phyloP scores from a whole-genome alignment of 2,113 vertebrate species.

The Anguilla japonica region DNA sequence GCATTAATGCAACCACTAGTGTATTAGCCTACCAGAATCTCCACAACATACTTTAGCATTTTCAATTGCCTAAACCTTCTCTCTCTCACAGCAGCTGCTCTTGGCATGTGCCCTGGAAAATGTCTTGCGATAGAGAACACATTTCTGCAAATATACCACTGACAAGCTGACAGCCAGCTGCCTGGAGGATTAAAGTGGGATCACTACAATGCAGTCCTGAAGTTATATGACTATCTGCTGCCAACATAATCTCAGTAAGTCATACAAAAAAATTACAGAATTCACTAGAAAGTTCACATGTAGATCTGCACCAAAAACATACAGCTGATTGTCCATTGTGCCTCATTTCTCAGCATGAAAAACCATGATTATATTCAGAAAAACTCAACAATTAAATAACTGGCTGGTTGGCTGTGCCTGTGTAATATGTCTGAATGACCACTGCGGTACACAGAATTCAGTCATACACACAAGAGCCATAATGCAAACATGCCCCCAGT shows the following conservation, averaged over 20 bases:
- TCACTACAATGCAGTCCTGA: neutral
- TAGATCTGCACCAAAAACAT: neutral
- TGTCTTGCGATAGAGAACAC: neutral
- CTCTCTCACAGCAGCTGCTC: constrained; percentile 4
- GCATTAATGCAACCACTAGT: no score
- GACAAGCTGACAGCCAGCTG: neutral
- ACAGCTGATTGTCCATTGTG: neutral
- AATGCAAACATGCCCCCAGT: no score
- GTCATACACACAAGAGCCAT: no score
- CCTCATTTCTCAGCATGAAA: neutral
- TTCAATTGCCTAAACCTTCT: neutral
- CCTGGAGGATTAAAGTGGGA: constrained; percentile 1
- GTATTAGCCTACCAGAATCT: neutral
- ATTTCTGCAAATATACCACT: neutral
- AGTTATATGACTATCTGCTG: neutral
- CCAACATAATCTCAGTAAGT: constrained; percentile 12
- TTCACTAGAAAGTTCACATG: neutral
- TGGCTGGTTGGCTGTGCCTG: no score
- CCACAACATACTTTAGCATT: neutral
- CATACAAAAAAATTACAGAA: neutral
- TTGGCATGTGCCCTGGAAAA: neutral
- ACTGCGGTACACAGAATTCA: no score
- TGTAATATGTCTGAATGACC: no score
- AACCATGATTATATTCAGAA: no score
- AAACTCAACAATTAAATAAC: no score